Evolutionary conservation across 2,113 vertebrate species (phyloP).

Genomic region (Strigops habroptila): DNA sequence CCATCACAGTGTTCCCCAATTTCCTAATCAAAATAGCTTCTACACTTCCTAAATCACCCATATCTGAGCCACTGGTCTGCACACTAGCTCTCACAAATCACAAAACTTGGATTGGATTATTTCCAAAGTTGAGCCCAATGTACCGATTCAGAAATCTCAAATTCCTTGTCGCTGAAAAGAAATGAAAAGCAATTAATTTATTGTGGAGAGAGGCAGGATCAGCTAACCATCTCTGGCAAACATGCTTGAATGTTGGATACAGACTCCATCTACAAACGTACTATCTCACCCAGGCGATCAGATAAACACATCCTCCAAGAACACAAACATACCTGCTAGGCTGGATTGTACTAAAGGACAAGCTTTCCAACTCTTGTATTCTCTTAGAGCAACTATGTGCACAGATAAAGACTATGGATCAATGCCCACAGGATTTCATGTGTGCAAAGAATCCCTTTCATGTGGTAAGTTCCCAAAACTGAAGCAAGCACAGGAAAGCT

Average conservation of each 20-base stretch:
- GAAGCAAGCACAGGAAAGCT: not conserved
- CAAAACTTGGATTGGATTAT: not conserved
- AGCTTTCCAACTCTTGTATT: not conserved
- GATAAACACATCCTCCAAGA: not conserved
- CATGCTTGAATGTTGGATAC: not conserved
- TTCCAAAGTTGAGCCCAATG: not conserved
- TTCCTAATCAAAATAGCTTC: not conserved
- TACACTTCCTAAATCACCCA: not conserved
- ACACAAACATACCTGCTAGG: slow-evolving; percentile 55
- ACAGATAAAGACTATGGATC: slow-evolving; percentile 44
- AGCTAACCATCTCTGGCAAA: slow-evolving; percentile 3
- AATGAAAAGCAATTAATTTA: not conserved
- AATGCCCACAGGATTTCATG: slow-evolving; percentile 1
- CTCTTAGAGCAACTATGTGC: not conserved
- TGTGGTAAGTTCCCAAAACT: slow-evolving; percentile 36
- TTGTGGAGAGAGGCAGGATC: slow-evolving; percentile 5
- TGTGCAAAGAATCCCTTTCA: slow-evolving; percentile 53
- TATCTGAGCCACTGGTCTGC: not conserved
- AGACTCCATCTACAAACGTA: not conserved
- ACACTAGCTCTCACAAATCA: not conserved
- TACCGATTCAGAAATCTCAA: not conserved
- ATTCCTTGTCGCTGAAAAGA: not conserved
- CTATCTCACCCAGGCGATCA: slow-evolving; percentile 37
- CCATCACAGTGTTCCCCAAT: not conserved
- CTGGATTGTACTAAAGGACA: slow-evolving; percentile 32